phyloP scores from a whole-genome alignment of 2,113 vertebrate species.

The Labeo rohita region DNA sequence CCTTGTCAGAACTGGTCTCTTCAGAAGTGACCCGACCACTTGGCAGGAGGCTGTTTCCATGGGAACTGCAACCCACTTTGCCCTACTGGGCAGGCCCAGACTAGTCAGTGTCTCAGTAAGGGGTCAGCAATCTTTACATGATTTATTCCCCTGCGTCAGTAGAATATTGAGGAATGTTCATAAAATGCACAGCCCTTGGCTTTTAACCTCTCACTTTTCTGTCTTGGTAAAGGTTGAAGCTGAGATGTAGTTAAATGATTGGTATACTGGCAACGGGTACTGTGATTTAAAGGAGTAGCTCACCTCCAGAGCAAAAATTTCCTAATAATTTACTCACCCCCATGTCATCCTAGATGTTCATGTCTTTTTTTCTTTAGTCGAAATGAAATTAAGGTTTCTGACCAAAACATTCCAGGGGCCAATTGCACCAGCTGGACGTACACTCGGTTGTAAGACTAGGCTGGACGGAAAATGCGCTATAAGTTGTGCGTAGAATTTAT shows the following conservation, averaged over 20 bases:
- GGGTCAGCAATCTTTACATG: not conserved
- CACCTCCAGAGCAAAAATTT: no score
- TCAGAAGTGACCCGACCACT: not conserved
- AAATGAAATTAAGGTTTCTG: no score
- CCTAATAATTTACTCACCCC: no score
- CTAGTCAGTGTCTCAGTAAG: slow-evolving; percentile 26
- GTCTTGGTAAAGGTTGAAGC: not conserved
- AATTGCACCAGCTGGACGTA: no score
- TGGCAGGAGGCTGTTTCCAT: slow-evolving; percentile 13
- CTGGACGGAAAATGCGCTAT: no score
- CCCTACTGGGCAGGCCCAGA: slow-evolving; percentile 37
- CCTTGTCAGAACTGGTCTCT: not conserved
- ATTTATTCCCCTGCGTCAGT: not conserved
- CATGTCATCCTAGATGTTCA: no score
- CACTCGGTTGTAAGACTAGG: no score
- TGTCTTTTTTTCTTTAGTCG: no score
- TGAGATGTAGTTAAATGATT: not conserved
- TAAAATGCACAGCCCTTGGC: not conserved
- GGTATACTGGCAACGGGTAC: not conserved
- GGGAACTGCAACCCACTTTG: not conserved
- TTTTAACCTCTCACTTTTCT: not conserved
- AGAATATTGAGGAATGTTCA: not conserved
- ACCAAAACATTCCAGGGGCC: no score
- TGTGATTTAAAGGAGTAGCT: not conserved
- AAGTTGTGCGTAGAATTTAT: no score